phyloP scores from a whole-genome alignment of 2,888 invertebrate species.

The Callinectes sapidus region DNA sequence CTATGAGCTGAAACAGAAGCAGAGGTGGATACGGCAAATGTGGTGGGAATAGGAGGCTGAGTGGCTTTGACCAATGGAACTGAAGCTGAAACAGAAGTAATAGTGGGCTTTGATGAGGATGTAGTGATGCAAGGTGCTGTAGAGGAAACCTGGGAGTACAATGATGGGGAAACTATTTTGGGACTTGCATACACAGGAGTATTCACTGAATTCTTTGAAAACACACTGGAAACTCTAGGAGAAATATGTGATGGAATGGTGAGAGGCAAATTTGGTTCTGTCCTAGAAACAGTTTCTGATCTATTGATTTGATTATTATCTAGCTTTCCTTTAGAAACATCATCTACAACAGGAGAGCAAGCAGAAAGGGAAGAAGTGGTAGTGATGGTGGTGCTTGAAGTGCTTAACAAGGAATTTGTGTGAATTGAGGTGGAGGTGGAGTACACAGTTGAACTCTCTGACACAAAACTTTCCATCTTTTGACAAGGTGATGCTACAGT shows the following conservation, averaged over 20 bases:
- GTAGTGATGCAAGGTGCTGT: background rate
- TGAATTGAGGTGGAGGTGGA: slow-evolving; percentile 40
- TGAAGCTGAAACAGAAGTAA: background rate
- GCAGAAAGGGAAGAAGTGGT: background rate
- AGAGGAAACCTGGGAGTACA: background rate
- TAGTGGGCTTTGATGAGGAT: background rate
- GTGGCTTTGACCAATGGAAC: background rate
- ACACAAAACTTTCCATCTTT: slow-evolving; percentile 27
- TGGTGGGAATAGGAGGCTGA: background rate
- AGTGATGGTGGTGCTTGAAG: slow-evolving; percentile 36
- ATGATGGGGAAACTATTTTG: background rate
- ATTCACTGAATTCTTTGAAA: background rate
- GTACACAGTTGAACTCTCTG: slow-evolving; percentile 19
- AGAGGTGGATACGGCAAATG: background rate
- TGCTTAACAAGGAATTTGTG: slow-evolving; percentile 7
- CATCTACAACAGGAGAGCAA: slow-evolving; percentile 10
- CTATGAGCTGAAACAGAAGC: background rate
- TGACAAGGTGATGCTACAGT: slow-evolving; percentile 21
- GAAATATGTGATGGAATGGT: slow-evolving; percentile 30
- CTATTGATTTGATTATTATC: background rate
- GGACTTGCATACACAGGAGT: background rate
- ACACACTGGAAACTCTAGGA: slow-evolving; percentile 24
- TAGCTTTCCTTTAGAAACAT: background rate
- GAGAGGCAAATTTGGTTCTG: slow-evolving; percentile 17
- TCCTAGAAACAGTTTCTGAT: background rate